Base-by-base conservation (phyloP, 2,888 invertebrate genomes). In the Thymelicus sylvestris region DNA sequence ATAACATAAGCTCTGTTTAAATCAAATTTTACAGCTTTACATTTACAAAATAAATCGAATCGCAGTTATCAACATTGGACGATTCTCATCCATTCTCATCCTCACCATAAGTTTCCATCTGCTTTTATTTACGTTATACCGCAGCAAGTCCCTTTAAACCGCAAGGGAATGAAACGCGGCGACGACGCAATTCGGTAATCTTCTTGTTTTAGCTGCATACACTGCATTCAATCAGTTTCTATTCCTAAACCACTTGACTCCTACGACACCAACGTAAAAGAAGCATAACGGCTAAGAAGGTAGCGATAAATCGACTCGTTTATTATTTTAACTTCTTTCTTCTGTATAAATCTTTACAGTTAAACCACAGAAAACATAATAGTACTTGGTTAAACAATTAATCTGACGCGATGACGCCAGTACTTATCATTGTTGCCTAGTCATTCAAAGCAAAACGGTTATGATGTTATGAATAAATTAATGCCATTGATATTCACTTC, bases 111-210 rank as follows among this genome's bases (percentile, higher is more conserved):
- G 44, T 44, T 44, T 44, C 12, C 4, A 44, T 12, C 12, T 44
- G 44, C 44, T 44, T 44, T 44, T 44, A 44, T 44, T 31, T 44
- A 44, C 44, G 12, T 1, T 44, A 24, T 67, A 67, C 52, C 41
- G 38, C 8, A 61, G 44, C 50, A 62, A 71, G 66, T 61, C 63
- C 77, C 74, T 80, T 78, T 77, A 80, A 70, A 79, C 71, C 74
- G 70, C 75, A 76, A 77, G 77, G 74, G 66, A 76, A 76, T 48
- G 66, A 60, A 67, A 64, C 64, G 64, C 50, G 66, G 69, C 71
- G 63, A 50, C 67, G 67, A 60, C 61, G 41, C 61, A 60, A 52
- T 67, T 38, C 39, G 50, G 19, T 19, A 19, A 19, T 19, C 19
- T 19, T 19, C 19, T 19, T 19, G 19, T 19, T 19, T 19, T 19